Evolutionary conservation across 2,797 vertebrate species (phyloP).

Genomic region (Centroberyx gerrardi): DNA sequence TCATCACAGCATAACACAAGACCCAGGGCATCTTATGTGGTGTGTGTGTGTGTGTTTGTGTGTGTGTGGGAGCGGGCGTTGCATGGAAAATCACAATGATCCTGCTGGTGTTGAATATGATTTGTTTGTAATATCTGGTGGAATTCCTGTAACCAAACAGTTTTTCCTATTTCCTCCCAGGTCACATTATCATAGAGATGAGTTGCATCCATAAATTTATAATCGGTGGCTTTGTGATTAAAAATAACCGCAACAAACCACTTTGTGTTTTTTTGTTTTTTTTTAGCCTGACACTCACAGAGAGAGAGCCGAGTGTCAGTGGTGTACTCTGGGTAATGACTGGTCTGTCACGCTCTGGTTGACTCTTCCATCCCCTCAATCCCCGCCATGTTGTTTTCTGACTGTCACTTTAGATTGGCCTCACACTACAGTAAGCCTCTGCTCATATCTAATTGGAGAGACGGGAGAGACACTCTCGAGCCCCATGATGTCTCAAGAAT

Average conservation of each 20-base stretch:
- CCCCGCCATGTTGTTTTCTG: constrained; percentile 73
- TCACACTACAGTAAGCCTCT: constrained; percentile 69
- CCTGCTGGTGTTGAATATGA: constrained; percentile 3
- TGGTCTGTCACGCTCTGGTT: constrained; percentile 71
- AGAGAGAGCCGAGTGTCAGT: constrained; percentile 54
- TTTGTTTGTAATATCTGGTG: constrained; percentile 18
- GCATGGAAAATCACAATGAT: constrained; percentile 22
- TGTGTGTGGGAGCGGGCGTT: constrained; percentile 10
- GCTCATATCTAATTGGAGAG: constrained; percentile 76
- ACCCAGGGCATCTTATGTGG: constrained; percentile 51
- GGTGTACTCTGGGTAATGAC: constrained; percentile 66
- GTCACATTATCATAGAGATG: constrained; percentile 32
- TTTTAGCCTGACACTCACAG: constrained; percentile 20
- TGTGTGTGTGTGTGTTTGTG: neutral
- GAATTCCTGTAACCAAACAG: constrained; percentile 16
- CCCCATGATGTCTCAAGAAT: constrained; percentile 55
- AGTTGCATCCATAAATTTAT: constrained; percentile 8
- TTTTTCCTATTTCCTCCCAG: neutral
- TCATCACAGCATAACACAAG: constrained; percentile 59
- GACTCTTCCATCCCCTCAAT: constrained; percentile 71
- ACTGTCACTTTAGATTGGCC: constrained; percentile 76
- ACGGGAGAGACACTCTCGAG: constrained; percentile 61
- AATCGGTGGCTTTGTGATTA: constrained; percentile 39
- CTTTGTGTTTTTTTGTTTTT: constrained; percentile 10
- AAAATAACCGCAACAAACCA: constrained; percentile 41